phyloP scores from a whole-genome alignment of 2,888 invertebrate species.

The Drosophila fungiperda region DNA sequence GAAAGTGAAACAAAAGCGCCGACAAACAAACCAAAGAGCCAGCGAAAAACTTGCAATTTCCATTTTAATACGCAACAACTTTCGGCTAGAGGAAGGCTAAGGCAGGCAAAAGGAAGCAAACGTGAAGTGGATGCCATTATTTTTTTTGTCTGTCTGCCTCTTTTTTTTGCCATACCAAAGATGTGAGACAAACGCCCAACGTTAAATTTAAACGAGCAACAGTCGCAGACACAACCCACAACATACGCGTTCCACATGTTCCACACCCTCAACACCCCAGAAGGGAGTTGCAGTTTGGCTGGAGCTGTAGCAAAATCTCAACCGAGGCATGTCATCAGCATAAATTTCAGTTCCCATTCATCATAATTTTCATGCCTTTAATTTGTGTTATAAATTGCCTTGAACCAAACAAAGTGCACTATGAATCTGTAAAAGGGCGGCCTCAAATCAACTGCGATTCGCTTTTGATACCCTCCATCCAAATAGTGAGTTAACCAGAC shows the following conservation, averaged over 20 bases:
- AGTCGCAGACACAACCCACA: constrained; percentile 17
- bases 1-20: constrained; percentile 80
- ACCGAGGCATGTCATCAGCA: constrained; percentile 74
- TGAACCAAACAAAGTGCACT: constrained; percentile 15
- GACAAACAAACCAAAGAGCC: constrained; percentile 33
- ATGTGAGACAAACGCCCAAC: constrained; percentile 57
- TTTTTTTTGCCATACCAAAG: constrained; percentile 44
- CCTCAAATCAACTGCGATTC: constrained; percentile 38
- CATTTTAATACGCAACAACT: constrained; percentile 80
- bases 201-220: constrained; percentile 40
- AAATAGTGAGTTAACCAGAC: background rate
- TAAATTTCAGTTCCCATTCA: constrained; percentile 78
- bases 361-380: constrained; percentile 79
- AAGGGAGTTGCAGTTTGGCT: constrained; percentile 13
- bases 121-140: constrained; percentile 35
- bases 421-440: constrained; percentile 44
- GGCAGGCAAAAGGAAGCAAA: constrained; percentile 22
- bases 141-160: constrained; percentile 1
- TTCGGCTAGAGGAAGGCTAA: constrained; percentile 68
- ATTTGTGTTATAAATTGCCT: constrained; percentile 75
- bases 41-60: constrained; percentile 77
- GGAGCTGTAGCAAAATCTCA: constrained; percentile 14
- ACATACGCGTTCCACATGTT: constrained; percentile 15
- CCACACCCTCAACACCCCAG: background rate
- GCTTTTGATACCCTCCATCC: constrained; percentile 22